Percentiles rank a stretch among this genome's conserved stretches.
These are phyloP conservation scores for Sweltsa coloradensis DNA, from an alignment of 1,140 invertebrate genomes.

Conservation along the genomic window DNA sequence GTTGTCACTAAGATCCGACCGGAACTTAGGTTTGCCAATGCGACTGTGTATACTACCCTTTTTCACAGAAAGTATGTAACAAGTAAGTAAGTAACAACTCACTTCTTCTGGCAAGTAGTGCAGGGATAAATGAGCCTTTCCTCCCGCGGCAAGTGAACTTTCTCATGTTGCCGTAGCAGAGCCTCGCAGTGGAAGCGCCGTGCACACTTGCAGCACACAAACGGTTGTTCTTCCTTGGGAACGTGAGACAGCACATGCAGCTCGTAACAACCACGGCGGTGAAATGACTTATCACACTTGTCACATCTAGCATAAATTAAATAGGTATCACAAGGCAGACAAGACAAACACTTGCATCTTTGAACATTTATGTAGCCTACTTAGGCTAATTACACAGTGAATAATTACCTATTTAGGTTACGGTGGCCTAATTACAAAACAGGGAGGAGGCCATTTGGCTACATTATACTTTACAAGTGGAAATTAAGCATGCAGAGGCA, in stretches of 20 bases:
- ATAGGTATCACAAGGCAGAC: too few relatives aligned
- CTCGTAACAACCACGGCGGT: constrained; percentile 9
- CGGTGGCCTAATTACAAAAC: too few relatives aligned
- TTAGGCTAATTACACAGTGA: too few relatives aligned
- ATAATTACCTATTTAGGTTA: too few relatives aligned
- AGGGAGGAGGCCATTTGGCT: too few relatives aligned
- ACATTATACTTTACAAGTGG: too few relatives aligned
- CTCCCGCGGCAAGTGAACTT: constrained; percentile 29
- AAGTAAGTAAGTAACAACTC: not conserved
- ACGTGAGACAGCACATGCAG: constrained; percentile 11
- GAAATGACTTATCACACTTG: constrained; percentile 13
- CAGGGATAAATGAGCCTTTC: constrained; percentile 28
- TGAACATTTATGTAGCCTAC: too few relatives aligned
- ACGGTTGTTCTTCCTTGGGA: constrained; percentile 25
- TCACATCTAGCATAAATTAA: too few relatives aligned
- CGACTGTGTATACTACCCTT: constrained; percentile 27
- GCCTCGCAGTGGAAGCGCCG: constrained; percentile 25
- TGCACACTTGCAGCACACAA: constrained; percentile 27
- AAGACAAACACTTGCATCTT: too few relatives aligned
- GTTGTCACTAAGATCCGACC: constrained; percentile 30
- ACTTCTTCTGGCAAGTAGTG: constrained; percentile 25
- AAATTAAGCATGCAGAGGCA: too few relatives aligned
- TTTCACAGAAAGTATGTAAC: constrained; percentile 24
- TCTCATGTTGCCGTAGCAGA: constrained; percentile 27
- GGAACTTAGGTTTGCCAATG: constrained; percentile 32